Percentiles rank a stretch among this genome's conserved stretches.
phyloP scores from a whole-genome alignment of 1,140 invertebrate species.

The Euborellia annulipes region DNA sequence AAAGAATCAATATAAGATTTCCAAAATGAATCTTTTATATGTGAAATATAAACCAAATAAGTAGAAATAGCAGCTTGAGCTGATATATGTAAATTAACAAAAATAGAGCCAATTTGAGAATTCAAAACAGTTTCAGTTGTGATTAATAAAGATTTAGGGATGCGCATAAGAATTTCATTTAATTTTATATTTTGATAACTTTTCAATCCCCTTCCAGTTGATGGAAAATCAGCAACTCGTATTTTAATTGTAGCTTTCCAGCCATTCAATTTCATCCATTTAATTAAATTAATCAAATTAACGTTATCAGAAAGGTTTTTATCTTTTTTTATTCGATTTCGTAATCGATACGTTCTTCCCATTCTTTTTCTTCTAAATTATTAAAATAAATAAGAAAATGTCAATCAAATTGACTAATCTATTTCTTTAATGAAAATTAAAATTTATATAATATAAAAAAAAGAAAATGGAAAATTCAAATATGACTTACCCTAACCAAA shows the following conservation, averaged over 20 bases:
- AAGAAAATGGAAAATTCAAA: no score
- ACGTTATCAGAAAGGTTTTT: no score
- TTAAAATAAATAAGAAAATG: no score
- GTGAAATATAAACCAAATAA: conserved; percentile 39
- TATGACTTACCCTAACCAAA: no score
- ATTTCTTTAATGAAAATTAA: no score
- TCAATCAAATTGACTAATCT: no score
- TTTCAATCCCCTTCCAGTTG: conserved; percentile 41
- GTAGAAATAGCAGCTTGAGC: conserved; percentile 37
- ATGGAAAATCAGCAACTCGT: conserved; percentile 28
- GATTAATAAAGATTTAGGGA: conserved; percentile 39
- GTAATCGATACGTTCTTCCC: no score
- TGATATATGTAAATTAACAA: conserved; percentile 18
- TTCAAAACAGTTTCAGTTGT: conserved; percentile 32
- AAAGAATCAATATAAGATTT: conserved; percentile 39
- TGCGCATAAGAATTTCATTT: conserved; percentile 35
- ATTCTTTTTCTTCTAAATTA: no score
- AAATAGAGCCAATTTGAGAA: conserved; percentile 29
- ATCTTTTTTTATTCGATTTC: no score
- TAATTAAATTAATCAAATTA: conserved; percentile 10
- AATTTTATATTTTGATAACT: conserved; percentile 31
- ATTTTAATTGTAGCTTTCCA: conserved; percentile 28
- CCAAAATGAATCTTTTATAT: conserved; percentile 29
- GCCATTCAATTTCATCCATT: conserved; percentile 29
- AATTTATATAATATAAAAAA: no score